These are phyloP conservation scores for Catocala sponsa DNA, from an alignment of 2,888 invertebrate species.

Conservation along the genomic window DNA sequence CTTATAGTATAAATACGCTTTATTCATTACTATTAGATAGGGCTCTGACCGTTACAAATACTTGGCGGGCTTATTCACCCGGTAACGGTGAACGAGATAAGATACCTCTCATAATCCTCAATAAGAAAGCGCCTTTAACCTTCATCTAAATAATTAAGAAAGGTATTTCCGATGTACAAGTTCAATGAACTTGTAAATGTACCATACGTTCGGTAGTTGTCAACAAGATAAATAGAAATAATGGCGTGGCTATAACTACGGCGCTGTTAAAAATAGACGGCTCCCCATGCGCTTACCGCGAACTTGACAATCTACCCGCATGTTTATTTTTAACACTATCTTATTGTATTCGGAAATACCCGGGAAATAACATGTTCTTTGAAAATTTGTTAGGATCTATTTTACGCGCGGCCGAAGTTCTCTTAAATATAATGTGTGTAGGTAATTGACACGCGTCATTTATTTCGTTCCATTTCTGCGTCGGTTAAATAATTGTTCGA, in stretches of 20 bases:
- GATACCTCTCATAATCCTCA: constrained; percentile 26
- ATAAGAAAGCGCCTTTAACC: constrained; percentile 24
- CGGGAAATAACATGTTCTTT: constrained; percentile 58
- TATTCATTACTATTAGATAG: constrained; percentile 1
- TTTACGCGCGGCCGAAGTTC: constrained; percentile 10
- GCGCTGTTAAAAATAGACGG: constrained; percentile 74
- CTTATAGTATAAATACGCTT: neutral
- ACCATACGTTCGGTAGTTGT: constrained; percentile 62
- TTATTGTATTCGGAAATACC: constrained; percentile 80
- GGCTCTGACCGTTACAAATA: constrained; percentile 9
- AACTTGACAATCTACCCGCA: constrained; percentile 83
- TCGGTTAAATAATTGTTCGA: neutral
- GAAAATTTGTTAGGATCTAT: constrained; percentile 50
- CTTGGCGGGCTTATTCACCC: constrained; percentile 3
- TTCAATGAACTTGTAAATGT: constrained; percentile 27
- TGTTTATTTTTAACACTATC: constrained; percentile 81
- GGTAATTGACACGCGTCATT: neutral
- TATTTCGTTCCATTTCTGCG: neutral
- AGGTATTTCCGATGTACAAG: constrained; percentile 40
- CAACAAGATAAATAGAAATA: constrained; percentile 79
- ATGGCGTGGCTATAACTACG: constrained; percentile 69
- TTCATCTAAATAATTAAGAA: constrained; percentile 42
- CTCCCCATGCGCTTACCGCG: constrained; percentile 77
- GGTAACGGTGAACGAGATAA: constrained; percentile 30
- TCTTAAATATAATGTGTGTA: neutral